phyloP scores from a whole-genome alignment of 2,113 vertebrate genomes.

The Chroicocephalus ridibundus region DNA sequence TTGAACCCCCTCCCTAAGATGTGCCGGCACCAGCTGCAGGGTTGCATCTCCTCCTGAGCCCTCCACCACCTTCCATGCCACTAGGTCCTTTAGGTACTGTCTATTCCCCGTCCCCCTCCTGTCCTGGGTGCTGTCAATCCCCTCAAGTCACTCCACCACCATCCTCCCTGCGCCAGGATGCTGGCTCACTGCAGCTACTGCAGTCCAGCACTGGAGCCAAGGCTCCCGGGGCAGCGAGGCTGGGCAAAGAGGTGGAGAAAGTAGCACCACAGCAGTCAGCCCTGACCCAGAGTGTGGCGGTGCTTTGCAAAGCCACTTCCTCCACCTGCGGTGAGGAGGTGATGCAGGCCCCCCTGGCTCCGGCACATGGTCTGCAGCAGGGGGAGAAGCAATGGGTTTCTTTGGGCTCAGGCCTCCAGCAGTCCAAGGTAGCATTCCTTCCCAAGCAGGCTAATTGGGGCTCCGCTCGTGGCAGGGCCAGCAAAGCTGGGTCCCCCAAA shows the following conservation, averaged over 20 bases:
- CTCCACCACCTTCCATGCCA: neutral
- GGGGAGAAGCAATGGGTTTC: neutral
- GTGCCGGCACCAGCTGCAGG: neutral
- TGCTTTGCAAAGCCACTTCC: neutral
- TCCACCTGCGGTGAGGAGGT: neutral
- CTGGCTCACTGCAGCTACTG: neutral
- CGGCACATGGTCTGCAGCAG: neutral
- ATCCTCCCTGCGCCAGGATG: neutral
- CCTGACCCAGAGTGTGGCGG: rapidly evolving
- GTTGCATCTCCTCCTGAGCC: neutral
- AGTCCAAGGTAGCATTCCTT: neutral
- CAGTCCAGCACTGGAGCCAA: rapidly evolving
- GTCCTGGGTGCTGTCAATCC: neutral
- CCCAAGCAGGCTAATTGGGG: neutral
- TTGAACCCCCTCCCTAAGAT: neutral
- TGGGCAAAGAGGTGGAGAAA: neutral
- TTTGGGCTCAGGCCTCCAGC: neutral
- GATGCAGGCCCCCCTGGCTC: neutral
- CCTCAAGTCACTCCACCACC: neutral
- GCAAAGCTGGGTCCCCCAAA: neutral
- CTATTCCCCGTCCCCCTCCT: neutral
- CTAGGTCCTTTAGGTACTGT: neutral
- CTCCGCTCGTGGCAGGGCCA: neutral
- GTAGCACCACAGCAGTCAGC: neutral
- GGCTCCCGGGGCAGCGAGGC: neutral